Percentiles rank a stretch among this genome's conserved stretches.
phyloP scores from a whole-genome alignment of 2,797 vertebrate genomes.

The Acanthurus lineatus region DNA sequence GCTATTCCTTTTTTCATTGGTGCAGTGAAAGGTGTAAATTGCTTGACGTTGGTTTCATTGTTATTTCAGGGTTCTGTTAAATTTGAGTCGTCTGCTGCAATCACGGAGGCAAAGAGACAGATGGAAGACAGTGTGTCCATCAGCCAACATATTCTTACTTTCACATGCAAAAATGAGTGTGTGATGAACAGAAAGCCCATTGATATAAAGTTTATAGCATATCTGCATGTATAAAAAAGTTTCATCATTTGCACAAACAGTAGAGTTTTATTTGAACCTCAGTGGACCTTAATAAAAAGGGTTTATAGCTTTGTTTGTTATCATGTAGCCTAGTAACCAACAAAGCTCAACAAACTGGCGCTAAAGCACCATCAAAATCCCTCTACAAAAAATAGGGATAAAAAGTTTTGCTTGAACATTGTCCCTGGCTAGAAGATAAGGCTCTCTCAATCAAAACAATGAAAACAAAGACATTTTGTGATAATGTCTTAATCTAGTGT shows the following conservation, averaged over 20 bases:
- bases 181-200: not conserved
- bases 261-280: not conserved
- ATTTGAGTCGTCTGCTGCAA: slow-evolving; percentile 5
- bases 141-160: slow-evolving; percentile 13
- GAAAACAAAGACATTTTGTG: too few species aligned
- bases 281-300: not conserved
- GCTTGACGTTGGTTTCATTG: too few species aligned
- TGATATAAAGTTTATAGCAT: not conserved
- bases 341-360: too few species aligned
- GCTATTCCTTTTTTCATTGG: slow-evolving; percentile 20
- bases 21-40: slow-evolving; percentile 28
- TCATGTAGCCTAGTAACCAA: too few species aligned
- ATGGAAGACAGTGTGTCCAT: slow-evolving; percentile 18
- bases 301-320: not conserved
- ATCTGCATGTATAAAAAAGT: not conserved
- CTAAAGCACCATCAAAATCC: too few species aligned
- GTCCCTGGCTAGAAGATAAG: too few species aligned
- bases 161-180: slow-evolving; percentile 6
- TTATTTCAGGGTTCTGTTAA: not conserved
- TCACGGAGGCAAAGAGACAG: slow-evolving; percentile 30
- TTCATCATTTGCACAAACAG: too few species aligned
- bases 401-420: too few species aligned
- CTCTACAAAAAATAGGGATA: too few species aligned
- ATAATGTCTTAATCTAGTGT: too few species aligned
- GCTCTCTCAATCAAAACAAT: too few species aligned